A percentile compares a stretch with the other conserved stretches of the same genome.
phyloP scores from a whole-genome alignment of 2,888 invertebrate species.

The Candidula unifasciata region DNA sequence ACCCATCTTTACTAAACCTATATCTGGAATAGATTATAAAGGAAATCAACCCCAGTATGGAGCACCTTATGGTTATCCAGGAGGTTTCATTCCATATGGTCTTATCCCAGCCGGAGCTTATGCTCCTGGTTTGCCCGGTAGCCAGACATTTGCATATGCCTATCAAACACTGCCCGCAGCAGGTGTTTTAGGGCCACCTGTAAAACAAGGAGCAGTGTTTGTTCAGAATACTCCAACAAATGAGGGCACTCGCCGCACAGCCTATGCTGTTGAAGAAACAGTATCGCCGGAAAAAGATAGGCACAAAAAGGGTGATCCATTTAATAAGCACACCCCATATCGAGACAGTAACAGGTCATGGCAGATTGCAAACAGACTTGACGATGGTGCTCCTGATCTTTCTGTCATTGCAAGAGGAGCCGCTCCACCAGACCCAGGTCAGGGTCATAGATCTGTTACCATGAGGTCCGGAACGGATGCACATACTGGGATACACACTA shows the following conservation, averaged over 20 bases:
- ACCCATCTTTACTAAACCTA: constrained; percentile 65
- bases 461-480: constrained; percentile 68
- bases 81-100: constrained; percentile 57
- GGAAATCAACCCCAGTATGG: constrained; percentile 50
- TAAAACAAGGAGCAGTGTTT: constrained; percentile 64
- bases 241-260: constrained; percentile 60
- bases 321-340: constrained; percentile 21
- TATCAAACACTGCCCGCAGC: constrained; percentile 55
- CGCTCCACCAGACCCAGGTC: constrained; percentile 63
- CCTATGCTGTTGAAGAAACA: constrained; percentile 59
- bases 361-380: constrained; percentile 38
- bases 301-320: constrained; percentile 62
- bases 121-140: constrained; percentile 52
- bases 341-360: constrained; percentile 44
- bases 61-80: constrained; percentile 47
- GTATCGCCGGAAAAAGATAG: constrained; percentile 54
- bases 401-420: constrained; percentile 55
- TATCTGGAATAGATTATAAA: constrained; percentile 53
- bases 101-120: constrained; percentile 57
- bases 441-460: constrained; percentile 63
- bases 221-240: constrained; percentile 65
- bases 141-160: constrained; percentile 58
- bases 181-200: constrained; percentile 49
- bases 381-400: constrained; percentile 47
- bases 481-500: constrained; percentile 64